phyloP scores from a whole-genome alignment of 1,140 invertebrate genomes.

The Zaprionus capensis region DNA sequence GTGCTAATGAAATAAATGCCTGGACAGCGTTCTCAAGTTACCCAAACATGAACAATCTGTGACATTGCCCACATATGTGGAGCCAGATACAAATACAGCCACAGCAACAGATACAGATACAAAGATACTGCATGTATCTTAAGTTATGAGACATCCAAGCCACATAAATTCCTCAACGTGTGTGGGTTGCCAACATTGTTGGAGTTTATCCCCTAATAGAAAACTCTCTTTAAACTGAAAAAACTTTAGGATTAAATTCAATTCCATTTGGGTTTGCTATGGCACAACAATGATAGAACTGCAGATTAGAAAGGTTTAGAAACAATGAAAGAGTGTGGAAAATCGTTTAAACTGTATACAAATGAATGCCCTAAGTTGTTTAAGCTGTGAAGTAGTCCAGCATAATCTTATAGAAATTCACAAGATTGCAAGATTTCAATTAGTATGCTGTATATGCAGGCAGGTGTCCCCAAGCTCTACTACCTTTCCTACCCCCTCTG shows the following conservation, averaged over 20 bases:
- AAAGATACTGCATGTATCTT: slow-evolving; percentile 53
- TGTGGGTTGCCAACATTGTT: slow-evolving; percentile 60
- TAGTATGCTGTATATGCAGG: neutral
- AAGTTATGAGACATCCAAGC: slow-evolving; percentile 63
- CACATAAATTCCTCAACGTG: slow-evolving; percentile 78
- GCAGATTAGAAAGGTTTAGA: neutral
- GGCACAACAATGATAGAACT: neutral
- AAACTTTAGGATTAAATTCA: neutral
- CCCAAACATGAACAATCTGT: slow-evolving; percentile 71
- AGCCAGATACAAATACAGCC: neutral
- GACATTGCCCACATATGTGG: slow-evolving; percentile 65
- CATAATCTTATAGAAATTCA: neutral
- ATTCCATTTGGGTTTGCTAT: neutral
- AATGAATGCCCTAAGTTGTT: neutral
- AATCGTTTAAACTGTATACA: neutral
- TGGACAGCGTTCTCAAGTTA: slow-evolving; percentile 76
- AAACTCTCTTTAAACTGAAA: neutral
- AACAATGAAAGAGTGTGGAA: neutral
- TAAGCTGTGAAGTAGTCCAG: neutral
- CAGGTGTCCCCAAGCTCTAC: neutral
- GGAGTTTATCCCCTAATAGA: neutral
- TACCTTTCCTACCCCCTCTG: no score
- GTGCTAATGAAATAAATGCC: slow-evolving; percentile 81
- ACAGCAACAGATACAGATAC: slow-evolving; percentile 13
- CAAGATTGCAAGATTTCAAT: neutral